Evolutionary conservation across 1,140 invertebrate genomes (phyloP), one percentile per base, ranked within the genome.

Genomic region (Rhagoletis zephyria): DNA sequence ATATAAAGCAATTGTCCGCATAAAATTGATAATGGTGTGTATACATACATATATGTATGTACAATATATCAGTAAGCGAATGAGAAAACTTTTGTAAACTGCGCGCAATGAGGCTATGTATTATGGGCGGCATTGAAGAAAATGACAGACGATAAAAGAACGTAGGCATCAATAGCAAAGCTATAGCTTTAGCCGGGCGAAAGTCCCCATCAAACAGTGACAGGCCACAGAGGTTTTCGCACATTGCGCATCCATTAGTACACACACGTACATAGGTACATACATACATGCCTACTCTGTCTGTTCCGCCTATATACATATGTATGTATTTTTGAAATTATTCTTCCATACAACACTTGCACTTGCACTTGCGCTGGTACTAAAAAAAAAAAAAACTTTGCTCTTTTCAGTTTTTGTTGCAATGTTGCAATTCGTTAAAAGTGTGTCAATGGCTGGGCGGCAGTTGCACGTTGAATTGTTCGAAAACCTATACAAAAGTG

Each of bases 51-150:
- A 30, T 30, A 30, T 30, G 30, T 30, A 30, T 30, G 30, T 30
- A 30, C 30, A 30, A 30, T 48, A 45, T 74, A 16, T n/a, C 67
- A 74, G 48, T n/a, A 6, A 74, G 5, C 40, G 67, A 74, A 74
- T 74, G 67, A 16, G 67, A 45, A 45, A 74, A 74, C 67, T 74
- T 74, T 74, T n/a, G 42, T 74, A 74, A 74, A 45, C 67, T 74
- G 67, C 67, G 67, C 14, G 40, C 40, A 45, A 42, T 30, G 16
- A 67, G 19, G 30, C 10, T 3, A 3, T 64, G 12, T 19, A 3
- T 10, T 42, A 16, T 9, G 10, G 59, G 59, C n/a, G 65, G 65
- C 65, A 42, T 9, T 42, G 19, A 40, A 12, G 14, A 4, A 63
- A 30, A 5, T 1, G 10, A 10, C 30, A 40, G 65, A 9, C 42